Conservation (phyloP, 1,140 invertebrate species). For the Drosophila pseudoananassae region DNA sequence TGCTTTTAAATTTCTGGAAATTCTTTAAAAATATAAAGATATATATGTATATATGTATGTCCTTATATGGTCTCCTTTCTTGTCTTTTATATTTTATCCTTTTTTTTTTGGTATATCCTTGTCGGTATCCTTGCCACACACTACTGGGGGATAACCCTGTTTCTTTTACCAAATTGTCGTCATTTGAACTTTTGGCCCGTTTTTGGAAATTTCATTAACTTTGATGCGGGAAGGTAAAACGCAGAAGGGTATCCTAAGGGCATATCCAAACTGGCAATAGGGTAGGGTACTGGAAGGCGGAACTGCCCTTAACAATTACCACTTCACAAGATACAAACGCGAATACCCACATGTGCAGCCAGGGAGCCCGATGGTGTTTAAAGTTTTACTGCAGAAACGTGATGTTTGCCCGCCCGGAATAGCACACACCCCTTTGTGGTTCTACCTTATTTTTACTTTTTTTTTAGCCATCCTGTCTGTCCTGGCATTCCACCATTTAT, state of each 20-base stretch:
- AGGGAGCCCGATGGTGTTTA: conserved; percentile 13
- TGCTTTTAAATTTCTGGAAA: too few relatives aligned
- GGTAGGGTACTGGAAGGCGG: not conserved
- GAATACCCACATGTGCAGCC: conserved; percentile 5
- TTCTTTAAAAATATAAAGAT: too few relatives aligned
- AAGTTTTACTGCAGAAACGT: conserved; percentile 69
- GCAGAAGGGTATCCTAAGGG: not conserved
- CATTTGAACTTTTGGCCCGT: conserved; percentile 46
- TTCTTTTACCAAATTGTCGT: conserved; percentile 41
- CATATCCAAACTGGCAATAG: too few relatives aligned
- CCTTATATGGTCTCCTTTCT: too few relatives aligned
- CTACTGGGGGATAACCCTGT: not conserved
- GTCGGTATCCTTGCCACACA: too few relatives aligned
- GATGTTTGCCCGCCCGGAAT: conserved; percentile 44
- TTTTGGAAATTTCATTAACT: conserved; percentile 70
- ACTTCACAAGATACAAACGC: conserved; percentile 27
- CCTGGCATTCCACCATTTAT: not conserved
- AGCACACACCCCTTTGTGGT: not conserved
- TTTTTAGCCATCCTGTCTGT: not conserved
- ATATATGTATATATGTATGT: too few relatives aligned
- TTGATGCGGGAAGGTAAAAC: conserved; percentile 57
- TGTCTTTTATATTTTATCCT: not conserved
- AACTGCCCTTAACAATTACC: conserved; percentile 55
- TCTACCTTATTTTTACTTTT: not conserved
- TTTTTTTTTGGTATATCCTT: not conserved